Evolutionary conservation across 2,888 invertebrate genomes (phyloP).

Genomic region (Odontomyia ornata): DNA sequence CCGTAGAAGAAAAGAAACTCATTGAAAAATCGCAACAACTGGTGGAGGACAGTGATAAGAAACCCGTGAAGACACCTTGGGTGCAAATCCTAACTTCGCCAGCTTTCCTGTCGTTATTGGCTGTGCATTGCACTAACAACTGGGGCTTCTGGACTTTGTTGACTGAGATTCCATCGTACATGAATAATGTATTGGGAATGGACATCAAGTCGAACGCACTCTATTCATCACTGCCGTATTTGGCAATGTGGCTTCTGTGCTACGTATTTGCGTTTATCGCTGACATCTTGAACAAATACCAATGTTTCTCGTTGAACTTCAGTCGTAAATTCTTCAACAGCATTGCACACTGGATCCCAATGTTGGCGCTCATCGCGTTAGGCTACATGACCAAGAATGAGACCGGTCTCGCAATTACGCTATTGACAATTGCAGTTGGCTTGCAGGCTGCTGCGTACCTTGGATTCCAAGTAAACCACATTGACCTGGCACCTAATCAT

Average conservation of each 20-base stretch:
- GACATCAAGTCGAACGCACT: conserved; percentile 77
- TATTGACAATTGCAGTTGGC: conserved; percentile 78
- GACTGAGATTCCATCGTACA: conserved; percentile 83
- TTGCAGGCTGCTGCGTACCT: conserved; percentile 79
- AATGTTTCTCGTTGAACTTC: conserved; percentile 57
- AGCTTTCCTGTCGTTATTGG: conserved; percentile 78
- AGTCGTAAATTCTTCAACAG: conserved; percentile 68
- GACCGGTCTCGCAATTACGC: conserved; percentile 67
- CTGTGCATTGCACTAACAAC: conserved; percentile 76
- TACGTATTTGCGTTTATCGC: conserved; percentile 75
- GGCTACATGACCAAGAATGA: conserved; percentile 65
- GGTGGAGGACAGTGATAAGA: conserved; percentile 53
- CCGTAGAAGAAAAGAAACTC: conserved; percentile 71
- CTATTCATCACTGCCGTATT: conserved; percentile 76
- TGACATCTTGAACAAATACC: conserved; percentile 63
- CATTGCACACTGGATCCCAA: conserved; percentile 75
- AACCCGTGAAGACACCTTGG: conserved; percentile 73
- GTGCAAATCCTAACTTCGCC: conserved; percentile 75
- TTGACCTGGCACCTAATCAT: conserved; percentile 85
- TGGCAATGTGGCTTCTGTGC: conserved; percentile 76
- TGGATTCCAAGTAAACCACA: conserved; percentile 83
- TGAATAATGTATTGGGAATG: conserved; percentile 76
- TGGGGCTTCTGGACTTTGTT: conserved; percentile 87
- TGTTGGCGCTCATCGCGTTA: conserved; percentile 71
- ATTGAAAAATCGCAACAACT: conserved; percentile 73